Percentiles rank a stretch among this genome's conserved stretches.
Evolutionary conservation across 2,113 vertebrate genomes (phyloP).

Genomic region (Caranx melampygus): DNA sequence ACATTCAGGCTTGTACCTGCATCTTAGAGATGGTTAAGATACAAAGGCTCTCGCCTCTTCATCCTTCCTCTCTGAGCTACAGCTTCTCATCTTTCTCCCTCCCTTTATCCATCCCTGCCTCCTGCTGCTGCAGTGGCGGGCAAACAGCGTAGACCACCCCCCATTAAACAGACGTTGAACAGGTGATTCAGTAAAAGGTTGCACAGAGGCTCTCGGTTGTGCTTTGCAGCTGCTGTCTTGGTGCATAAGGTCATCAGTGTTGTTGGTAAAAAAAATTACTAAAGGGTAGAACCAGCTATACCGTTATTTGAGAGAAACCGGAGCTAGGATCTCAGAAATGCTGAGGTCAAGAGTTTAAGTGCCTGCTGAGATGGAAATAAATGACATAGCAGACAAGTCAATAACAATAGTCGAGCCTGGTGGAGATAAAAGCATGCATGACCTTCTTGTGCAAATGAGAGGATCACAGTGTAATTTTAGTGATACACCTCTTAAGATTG

Average conservation of each 20-base stretch:
- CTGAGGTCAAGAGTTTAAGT: background rate
- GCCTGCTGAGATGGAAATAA: background rate
- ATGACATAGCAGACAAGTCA: background rate
- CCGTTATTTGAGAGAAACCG: slow-evolving; percentile 1
- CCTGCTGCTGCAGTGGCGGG: slow-evolving; percentile 19
- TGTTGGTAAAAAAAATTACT: background rate
- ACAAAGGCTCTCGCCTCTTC: slow-evolving; percentile 30
- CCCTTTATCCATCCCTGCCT: slow-evolving; percentile 22
- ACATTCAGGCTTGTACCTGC: slow-evolving; percentile 59
- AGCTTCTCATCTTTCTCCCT: slow-evolving; percentile 46
- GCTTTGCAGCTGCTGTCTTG: background rate
- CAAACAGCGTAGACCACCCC: slow-evolving; percentile 5
- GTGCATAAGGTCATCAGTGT: background rate
- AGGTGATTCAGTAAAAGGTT: slow-evolving; percentile 24
- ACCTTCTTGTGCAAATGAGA: slow-evolving; percentile 22
- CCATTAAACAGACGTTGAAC: slow-evolving; percentile 3
- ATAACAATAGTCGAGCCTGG: background rate
- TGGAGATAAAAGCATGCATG: slow-evolving; percentile 28
- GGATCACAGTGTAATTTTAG: slow-evolving; percentile 21
- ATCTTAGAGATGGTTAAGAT: slow-evolving; percentile 47
- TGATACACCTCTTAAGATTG: background rate
- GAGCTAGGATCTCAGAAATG: background rate
- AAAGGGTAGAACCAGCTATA: background rate
- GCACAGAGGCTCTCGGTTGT: background rate
- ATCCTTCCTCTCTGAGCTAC: slow-evolving; percentile 52